phyloP scores from a whole-genome alignment of 2,888 invertebrate genomes.

The Caenorhabditis uteleia region DNA sequence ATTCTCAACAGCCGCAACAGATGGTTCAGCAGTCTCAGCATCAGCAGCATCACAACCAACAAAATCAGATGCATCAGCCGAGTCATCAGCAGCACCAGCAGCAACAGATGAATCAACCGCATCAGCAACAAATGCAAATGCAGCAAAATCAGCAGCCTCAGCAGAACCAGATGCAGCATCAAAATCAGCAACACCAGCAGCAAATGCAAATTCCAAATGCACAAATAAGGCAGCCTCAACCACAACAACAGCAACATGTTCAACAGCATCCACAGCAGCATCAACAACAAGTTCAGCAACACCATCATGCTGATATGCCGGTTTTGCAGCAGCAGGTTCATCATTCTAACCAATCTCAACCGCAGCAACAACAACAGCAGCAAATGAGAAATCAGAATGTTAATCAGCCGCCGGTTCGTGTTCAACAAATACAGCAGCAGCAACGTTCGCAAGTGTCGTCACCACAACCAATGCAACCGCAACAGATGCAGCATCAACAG shows the following conservation, averaged over 20 bases:
- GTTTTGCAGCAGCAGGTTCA: constrained; percentile 2
- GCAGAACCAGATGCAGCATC: constrained; percentile 1
- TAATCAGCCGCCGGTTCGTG: not conserved
- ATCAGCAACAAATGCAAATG: constrained; percentile 2
- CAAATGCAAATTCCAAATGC: constrained; percentile 1
- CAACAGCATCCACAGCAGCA: constrained; percentile 5
- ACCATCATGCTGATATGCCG: constrained; percentile 4
- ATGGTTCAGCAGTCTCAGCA: not conserved
- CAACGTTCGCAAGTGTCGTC: not conserved
- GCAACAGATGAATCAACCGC: not conserved
- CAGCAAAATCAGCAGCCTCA: constrained; percentile 5
- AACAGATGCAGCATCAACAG: constrained; percentile 2
- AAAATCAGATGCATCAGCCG: not conserved
- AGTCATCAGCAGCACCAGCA: constrained; percentile 6
- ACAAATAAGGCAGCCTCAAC: constrained; percentile 1
- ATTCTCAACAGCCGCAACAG: not conserved
- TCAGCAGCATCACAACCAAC: not conserved
- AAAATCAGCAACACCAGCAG: not conserved
- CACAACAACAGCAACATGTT: not conserved
- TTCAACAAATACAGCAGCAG: not conserved
- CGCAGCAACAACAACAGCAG: constrained; percentile 1
- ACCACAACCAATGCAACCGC: not conserved
- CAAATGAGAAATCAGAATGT: constrained; percentile 3
- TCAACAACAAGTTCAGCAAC: constrained; percentile 8
- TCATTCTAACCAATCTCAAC: constrained; percentile 3